phyloP scores from a whole-genome alignment of 2,888 invertebrate genomes.

The Hirtodrosophila duncani region DNA sequence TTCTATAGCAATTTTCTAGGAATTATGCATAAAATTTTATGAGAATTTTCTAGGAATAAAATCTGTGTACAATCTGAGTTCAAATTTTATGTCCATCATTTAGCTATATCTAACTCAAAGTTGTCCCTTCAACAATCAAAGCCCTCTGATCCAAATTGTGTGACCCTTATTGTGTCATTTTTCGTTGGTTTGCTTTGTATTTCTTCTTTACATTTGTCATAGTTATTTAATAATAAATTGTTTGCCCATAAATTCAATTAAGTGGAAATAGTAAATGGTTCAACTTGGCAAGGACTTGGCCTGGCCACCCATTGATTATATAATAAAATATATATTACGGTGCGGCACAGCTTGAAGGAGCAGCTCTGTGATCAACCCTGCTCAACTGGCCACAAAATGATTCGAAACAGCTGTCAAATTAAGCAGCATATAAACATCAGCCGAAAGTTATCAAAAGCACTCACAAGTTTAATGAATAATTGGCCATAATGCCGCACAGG shows the following conservation, averaged over 20 bases:
- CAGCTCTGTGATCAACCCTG: no score
- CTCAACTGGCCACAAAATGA: slow-evolving; percentile 15
- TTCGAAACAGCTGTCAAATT: background rate
- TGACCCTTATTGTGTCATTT: no score
- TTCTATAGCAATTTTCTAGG: no score
- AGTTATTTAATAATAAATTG: slow-evolving; percentile 51
- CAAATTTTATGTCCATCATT: no score
- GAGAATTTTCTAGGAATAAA: no score
- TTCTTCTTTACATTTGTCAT: slow-evolving; percentile 42
- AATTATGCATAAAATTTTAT: no score
- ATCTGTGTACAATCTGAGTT: no score
- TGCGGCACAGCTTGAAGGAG: background rate
- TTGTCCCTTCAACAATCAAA: no score
- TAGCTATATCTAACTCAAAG: no score
- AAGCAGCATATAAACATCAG: no score
- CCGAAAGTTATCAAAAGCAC: no score
- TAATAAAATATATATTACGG: slow-evolving; percentile 49
- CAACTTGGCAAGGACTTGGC: background rate
- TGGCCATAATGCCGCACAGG: slow-evolving; percentile 27
- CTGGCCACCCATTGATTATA: slow-evolving; percentile 42
- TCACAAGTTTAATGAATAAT: slow-evolving; percentile 22
- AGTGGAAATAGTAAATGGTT: slow-evolving; percentile 42
- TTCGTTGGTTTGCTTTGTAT: background rate
- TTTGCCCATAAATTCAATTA: slow-evolving; percentile 50
- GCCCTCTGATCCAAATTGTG: no score